Conservation (phyloP, 2,797 vertebrate species). For the Phrynocephalus forsythii region DNA sequence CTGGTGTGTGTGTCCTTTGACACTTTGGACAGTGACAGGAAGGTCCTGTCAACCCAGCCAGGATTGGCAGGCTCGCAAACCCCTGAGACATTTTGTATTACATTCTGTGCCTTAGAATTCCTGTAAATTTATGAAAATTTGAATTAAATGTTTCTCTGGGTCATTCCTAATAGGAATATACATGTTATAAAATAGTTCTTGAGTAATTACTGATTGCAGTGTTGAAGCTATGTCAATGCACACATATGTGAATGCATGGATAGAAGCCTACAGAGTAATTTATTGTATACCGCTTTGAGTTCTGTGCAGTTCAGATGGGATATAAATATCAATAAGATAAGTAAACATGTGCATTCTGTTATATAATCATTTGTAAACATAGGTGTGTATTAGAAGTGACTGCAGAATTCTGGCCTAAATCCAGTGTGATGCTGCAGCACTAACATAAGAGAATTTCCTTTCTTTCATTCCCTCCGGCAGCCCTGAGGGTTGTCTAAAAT, state of each 20-base stretch:
- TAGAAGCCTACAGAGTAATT: neutral
- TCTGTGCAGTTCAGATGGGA: neutral
- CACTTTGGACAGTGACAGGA: no score
- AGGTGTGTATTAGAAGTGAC: conserved; percentile 62
- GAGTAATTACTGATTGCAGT: neutral
- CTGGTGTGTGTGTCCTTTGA: no score
- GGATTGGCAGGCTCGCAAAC: neutral
- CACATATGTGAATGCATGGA: neutral
- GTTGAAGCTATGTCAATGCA: neutral
- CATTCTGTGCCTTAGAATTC: neutral
- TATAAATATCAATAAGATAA: neutral
- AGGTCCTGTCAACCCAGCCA: no score
- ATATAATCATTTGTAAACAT: conserved; percentile 4
- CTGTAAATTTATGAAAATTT: neutral
- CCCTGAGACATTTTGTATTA: neutral
- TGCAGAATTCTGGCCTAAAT: neutral
- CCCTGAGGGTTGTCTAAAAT: neutral
- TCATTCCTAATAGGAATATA: neutral
- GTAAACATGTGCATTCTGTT: neutral
- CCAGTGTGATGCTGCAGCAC: no score
- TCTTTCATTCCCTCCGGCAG: neutral
- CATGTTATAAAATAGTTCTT: neutral
- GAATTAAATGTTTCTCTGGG: neutral
- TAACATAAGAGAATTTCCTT: neutral
- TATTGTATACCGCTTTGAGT: neutral